Base-by-base conservation (phyloP, 2,797 vertebrate species). In the Gallinago stenura region DNA sequence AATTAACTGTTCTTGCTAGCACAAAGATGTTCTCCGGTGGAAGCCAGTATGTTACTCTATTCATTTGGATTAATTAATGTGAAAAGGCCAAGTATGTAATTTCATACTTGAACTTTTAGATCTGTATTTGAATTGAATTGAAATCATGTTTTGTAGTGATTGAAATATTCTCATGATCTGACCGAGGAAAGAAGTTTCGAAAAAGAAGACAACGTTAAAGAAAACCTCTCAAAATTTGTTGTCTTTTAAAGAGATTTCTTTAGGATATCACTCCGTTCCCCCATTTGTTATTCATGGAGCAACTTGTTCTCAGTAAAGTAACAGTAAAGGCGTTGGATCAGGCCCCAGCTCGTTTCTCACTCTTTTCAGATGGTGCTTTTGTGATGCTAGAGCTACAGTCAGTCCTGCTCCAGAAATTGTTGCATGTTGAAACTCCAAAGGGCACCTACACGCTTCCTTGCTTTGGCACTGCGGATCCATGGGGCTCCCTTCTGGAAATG, bases 1-100 rank as follows among this genome's bases (percentile, higher is more conserved):
- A 93, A 92, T 94, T 86, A 91, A 82, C 79, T 5, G 4, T 83
- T 95, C 88, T 95, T 1, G 1, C 72, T 90, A 70, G 69, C 73
- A 79, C 58, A 72, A 91, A 90, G 57, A 69, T 69, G 66, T 69
- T 95, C 88, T 93, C 51, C 62, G 35, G 41, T 87, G 54, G 80
- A 93, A 91, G 66, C 65, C 39, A 69, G 68, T 56, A 73, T 3
- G 3, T 89, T 93, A 72, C 53, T 84, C 80, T 82, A 26, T 78
- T 90, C 43, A 76, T 93, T 95, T 90, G 54, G 73, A 89, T 88
- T 90, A 93, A 95, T 89, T 96, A 89, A 84, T 57, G 16, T 82
- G 73, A 91, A 92, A 94, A 96, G 73, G 68, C 90, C 66, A 70
- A 92, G 81, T 77, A 28, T 65, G 21, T 90, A 75, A 94, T 88